Conservation (phyloP, 2,797 vertebrate genomes). For the Hephaestus fuliginosus region DNA sequence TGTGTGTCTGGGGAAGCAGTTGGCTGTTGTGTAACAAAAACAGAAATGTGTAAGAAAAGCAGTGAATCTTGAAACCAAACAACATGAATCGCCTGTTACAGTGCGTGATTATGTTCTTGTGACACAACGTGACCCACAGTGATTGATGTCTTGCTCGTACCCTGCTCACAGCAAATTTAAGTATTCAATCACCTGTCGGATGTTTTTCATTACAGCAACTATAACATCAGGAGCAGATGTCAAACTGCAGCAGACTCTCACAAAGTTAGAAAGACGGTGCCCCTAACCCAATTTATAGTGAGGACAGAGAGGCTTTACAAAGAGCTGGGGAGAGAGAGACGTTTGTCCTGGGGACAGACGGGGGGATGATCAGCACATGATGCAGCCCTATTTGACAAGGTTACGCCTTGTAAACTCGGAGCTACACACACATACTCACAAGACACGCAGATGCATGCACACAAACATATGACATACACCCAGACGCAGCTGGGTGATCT, state of each 20-base stretch:
- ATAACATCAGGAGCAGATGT: conserved; percentile 7
- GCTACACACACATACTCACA: conserved; percentile 15
- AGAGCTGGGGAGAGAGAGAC: conserved; percentile 33
- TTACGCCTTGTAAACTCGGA: conserved; percentile 63
- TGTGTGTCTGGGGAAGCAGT: conserved; percentile 34
- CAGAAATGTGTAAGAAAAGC: conserved; percentile 30
- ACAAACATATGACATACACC: conserved; percentile 26
- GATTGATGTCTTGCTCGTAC: conserved; percentile 16
- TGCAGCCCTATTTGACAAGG: conserved; percentile 70
- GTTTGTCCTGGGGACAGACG: conserved; percentile 62
- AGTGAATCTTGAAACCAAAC: not conserved
- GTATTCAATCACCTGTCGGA: conserved; percentile 6
- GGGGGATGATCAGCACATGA: conserved; percentile 82
- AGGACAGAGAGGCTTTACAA: conserved; percentile 70
- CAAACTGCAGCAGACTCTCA: conserved; percentile 4
- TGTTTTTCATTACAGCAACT: conserved; percentile 4
- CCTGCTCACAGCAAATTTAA: not conserved
- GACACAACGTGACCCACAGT: not conserved
- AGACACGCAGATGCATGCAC: conserved; percentile 34
- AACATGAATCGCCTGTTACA: not conserved
- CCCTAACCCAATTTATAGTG: conserved; percentile 48
- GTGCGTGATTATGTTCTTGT: not conserved
- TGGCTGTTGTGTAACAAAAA: conserved; percentile 47
- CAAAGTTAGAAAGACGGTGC: conserved; percentile 32
- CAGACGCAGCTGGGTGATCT: conserved; percentile 47